phyloP scores from a whole-genome alignment of 2,797 vertebrate species.

The Sebastes umbrosus region DNA sequence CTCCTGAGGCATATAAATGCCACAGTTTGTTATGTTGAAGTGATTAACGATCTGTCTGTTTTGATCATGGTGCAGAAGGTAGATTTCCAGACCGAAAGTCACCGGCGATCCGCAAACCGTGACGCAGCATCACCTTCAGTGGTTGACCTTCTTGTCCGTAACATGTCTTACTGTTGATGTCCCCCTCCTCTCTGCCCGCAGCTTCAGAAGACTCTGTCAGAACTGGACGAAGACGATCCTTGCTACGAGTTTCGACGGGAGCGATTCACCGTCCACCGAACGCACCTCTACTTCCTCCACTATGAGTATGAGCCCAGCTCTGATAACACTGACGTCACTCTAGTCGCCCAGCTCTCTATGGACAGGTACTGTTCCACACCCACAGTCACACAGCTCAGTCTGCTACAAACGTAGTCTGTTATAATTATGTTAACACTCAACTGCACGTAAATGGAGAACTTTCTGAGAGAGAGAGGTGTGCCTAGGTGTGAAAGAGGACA shows the following conservation, averaged over 20 bases:
- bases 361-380: constrained; percentile 84
- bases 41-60: not conserved
- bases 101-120: not conserved
- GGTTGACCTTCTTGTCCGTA: not conserved
- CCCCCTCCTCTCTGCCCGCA: constrained; percentile 57
- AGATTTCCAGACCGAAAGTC: not conserved
- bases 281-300: constrained; percentile 96
- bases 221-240: constrained; percentile 95
- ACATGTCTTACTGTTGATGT: not conserved
- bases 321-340: constrained; percentile 91
- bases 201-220: constrained; percentile 96
- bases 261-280: constrained; percentile 95
- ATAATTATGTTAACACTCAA: not conserved
- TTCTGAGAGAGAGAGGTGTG: not conserved
- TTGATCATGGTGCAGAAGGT: not conserved
- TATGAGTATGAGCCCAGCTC: constrained; percentile 89
- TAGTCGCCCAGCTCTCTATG: constrained; percentile 98
- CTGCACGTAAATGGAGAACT: not conserved
- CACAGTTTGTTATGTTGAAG: not conserved
- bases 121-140: not conserved
- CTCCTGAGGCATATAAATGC: not conserved
- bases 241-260: constrained; percentile 98
- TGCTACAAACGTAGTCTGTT: not conserved
- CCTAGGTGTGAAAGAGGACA: not conserved
- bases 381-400: not conserved